Base-by-base conservation (phyloP, 2,888 invertebrate species). In the Nebria brevicollis region DNA sequence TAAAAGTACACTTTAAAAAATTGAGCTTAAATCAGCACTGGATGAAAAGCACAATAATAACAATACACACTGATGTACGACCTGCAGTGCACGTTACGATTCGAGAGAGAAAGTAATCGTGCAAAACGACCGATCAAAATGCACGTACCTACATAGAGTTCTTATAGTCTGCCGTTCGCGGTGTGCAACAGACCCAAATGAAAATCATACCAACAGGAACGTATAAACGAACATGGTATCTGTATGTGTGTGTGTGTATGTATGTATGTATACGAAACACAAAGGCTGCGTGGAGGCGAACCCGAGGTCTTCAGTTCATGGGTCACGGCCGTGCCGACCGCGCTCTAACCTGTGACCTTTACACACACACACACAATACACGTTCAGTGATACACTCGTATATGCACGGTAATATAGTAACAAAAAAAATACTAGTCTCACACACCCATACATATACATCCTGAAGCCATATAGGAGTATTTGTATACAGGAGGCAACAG, bases 251-350 rank as follows among this genome's bases (percentile, higher is more conserved):
- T 68, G 68, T 68, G 68, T 68, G 68, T 70, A 26, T 25, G 70
- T 25, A 10, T 70, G 20, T 20, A 20, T 70, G 70, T 66, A 13
- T 66, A 25, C 13, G 66, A 41, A 73, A 73, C 34, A 34, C 73
- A 73, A 73, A 73, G 73, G 73, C 43, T 73, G 42, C 43, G 73
- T 73, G 73, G 73, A 73, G 73, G 73, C 43, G 26, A 74, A 74
- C 73, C 66, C 79, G 65, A 64, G 66, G 73, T 42, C 73, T 20
- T 15, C 73, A 41, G 73, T 11, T 73, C 73, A 73, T 73, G 43
- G 78, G 78, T 78, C 78, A 74, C 74, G 79, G 79, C 77, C 77
- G 77, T 43, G 79, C 66, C 79, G 68, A 68, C 66, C 79, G 68
- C 41, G 77, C 75, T 74, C 79, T 54, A 75, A 68, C 79, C 79